Evolutionary conservation across 2,888 invertebrate genomes (phyloP).

Genomic region (Trichogramma dendrolimi): DNA sequence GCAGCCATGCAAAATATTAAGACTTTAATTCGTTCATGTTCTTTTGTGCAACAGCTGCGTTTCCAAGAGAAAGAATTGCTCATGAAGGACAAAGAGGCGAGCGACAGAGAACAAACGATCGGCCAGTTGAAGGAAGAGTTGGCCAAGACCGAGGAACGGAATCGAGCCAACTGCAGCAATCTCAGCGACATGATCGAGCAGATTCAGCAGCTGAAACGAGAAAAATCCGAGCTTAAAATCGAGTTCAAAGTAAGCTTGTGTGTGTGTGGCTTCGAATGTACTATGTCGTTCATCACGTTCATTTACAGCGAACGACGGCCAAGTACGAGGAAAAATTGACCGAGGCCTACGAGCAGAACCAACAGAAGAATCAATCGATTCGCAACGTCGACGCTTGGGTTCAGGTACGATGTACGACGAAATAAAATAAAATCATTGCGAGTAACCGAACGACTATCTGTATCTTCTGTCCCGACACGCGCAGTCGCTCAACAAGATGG

Average conservation of each 20-base stretch:
- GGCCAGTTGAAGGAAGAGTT: conserved; percentile 21
- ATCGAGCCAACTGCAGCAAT: conserved; percentile 4
- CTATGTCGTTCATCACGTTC: conserved; percentile 1
- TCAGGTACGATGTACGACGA: conserved; percentile 35
- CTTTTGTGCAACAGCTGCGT: background rate
- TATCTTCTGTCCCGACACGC: background rate
- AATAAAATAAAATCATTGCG: background rate
- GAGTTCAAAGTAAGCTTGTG: conserved; percentile 25
- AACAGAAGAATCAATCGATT: conserved; percentile 17
- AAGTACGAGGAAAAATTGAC: conserved; percentile 35
- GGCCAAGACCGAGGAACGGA: conserved; percentile 8
- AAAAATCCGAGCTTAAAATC: conserved; percentile 24
- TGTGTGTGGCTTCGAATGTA: no score
- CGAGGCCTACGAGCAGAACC: conserved; percentile 25
- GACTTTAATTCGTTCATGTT: background rate
- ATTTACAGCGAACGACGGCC: conserved; percentile 27
- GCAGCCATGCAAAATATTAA: no score
- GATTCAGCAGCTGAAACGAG: conserved; percentile 23
- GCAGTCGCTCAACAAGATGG: conserved; percentile 7
- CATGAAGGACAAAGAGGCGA: conserved; percentile 30
- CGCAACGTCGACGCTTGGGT: conserved; percentile 37
- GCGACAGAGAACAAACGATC: conserved; percentile 31
- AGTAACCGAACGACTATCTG: no score
- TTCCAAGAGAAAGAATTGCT: conserved; percentile 17
- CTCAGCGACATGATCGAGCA: conserved; percentile 17